phyloP scores from a whole-genome alignment of 2,113 vertebrate species.

The Colius striatus region DNA sequence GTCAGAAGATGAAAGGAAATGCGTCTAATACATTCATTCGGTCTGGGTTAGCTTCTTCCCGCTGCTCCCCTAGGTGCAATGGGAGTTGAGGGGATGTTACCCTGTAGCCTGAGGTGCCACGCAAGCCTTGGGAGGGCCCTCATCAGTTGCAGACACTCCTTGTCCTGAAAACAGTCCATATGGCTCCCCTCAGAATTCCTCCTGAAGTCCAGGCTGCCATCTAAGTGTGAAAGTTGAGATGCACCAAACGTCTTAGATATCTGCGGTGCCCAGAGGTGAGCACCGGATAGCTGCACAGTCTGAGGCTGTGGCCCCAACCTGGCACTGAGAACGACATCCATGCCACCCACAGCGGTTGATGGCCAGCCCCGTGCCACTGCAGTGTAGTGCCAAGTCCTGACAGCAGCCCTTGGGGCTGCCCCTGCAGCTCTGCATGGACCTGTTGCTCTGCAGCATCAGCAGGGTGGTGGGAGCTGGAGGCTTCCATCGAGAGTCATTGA shows the following conservation, averaged over 20 bases:
- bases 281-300: accelerated
- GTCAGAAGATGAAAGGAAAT: accelerated
- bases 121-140: accelerated
- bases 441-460: neutral
- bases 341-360: accelerated
- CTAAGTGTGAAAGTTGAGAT: accelerated
- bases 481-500: neutral
- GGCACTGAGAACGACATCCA: neutral
- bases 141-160: neutral
- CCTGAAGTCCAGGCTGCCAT: accelerated
- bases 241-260: accelerated
- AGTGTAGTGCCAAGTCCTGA: accelerated
- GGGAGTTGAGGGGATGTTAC: accelerated
- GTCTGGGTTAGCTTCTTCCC: neutral
- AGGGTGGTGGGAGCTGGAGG: no score
- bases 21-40: accelerated
- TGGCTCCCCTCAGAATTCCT: accelerated
- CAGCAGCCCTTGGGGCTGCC: neutral
- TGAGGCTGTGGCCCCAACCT: accelerated
- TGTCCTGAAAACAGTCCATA: accelerated
- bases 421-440: accelerated
- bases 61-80: neutral
- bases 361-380: accelerated
- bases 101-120: accelerated
- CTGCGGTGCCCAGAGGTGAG: accelerated